Percentiles rank a stretch among this genome's conserved stretches.
Evolutionary conservation across 1,140 invertebrate genomes (phyloP).

Genomic region (Bombus waltoni): DNA sequence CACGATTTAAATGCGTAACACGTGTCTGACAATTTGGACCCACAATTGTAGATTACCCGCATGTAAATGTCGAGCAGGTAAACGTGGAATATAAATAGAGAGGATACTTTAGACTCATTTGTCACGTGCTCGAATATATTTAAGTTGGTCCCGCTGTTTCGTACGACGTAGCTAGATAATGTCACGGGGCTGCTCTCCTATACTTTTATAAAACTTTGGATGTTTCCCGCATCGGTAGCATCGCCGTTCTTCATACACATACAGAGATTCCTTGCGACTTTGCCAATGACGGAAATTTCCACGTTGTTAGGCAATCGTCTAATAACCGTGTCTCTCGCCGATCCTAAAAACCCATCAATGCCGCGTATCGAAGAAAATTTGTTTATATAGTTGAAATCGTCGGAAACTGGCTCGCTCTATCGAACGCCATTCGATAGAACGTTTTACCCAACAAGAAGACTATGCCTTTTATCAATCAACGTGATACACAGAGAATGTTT

Average conservation of each 20-base stretch:
- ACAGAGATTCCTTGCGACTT: not conserved
- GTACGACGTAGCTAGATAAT: not conserved
- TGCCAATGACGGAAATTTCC: conserved; percentile 1
- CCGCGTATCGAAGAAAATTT: too few relatives aligned
- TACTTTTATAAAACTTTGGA: not conserved
- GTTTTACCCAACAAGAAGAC: too few relatives aligned
- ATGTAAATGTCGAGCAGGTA: conserved; percentile 29
- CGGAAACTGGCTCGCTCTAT: too few relatives aligned
- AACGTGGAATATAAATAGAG: conserved; percentile 51
- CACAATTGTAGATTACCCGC: conserved; percentile 32
- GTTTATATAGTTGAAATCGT: too few relatives aligned
- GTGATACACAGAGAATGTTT: too few relatives aligned
- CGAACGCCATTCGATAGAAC: too few relatives aligned
- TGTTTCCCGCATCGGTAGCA: not conserved
- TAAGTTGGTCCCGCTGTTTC: not conserved
- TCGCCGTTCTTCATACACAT: not conserved
- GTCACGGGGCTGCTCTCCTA: not conserved
- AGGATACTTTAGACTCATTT: conserved; percentile 22
- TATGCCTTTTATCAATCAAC: too few relatives aligned
- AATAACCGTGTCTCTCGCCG: not conserved
- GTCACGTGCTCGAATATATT: conserved; percentile 42
- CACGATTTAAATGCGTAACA: conserved; percentile 25
- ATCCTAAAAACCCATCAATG: not conserved
- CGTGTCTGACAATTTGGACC: conserved; percentile 35
- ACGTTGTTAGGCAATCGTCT: not conserved